These are phyloP conservation scores for Belonocnema kinseyi DNA, from an alignment of 1,140 invertebrate species.

Conservation along the genomic window DNA sequence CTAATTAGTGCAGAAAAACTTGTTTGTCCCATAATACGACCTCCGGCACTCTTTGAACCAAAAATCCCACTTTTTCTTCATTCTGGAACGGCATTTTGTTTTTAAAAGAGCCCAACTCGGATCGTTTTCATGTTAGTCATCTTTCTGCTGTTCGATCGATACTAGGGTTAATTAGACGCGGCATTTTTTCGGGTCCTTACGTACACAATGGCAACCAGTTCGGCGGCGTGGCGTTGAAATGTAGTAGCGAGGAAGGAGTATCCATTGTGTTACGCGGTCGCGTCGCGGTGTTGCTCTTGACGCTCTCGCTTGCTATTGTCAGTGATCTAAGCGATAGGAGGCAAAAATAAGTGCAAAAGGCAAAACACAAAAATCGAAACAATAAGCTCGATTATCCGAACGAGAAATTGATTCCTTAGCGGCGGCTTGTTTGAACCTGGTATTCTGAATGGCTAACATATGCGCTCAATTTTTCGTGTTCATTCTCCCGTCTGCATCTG, in stretches of 20 bases:
- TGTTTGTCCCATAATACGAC: no score
- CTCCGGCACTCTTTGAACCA: no score
- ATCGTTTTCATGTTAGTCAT: constrained; percentile 13
- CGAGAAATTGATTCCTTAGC: constrained; percentile 31
- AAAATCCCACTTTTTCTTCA: no score
- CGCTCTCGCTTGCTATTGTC: constrained; percentile 17
- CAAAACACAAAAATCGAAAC: constrained; percentile 17
- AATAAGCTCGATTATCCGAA: constrained; percentile 29
- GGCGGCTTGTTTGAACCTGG: constrained; percentile 21
- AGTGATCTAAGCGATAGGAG: constrained; percentile 25
- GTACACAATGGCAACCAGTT: constrained; percentile 21
- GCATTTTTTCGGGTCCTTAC: constrained; percentile 41
- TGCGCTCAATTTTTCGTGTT: constrained; percentile 22
- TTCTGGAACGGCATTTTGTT: no score
- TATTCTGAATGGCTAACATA: constrained; percentile 1
- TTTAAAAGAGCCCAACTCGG: no score
- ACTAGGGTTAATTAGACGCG: constrained; percentile 42
- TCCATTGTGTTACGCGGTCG: constrained; percentile 21
- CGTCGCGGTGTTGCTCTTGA: constrained; percentile 16
- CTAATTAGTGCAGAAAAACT: no score
- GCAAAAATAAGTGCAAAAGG: constrained; percentile 2
- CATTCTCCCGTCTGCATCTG: neutral
- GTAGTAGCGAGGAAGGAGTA: constrained; percentile 9
- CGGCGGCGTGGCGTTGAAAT: constrained; percentile 12
- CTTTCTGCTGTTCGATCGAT: neutral